Conservation (phyloP, 2,888 invertebrate genomes). For the Cerastoderma edule region DNA sequence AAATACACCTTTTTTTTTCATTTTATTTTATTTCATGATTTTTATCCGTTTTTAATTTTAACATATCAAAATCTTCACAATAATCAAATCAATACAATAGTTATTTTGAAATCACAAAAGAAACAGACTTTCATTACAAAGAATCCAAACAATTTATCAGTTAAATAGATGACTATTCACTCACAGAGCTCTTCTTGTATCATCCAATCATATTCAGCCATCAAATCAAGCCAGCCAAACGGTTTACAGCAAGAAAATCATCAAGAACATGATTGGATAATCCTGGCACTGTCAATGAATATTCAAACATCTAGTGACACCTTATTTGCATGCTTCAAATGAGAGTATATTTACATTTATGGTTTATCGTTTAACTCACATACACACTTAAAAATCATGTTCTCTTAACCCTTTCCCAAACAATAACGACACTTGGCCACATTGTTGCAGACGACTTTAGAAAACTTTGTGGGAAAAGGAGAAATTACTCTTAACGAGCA, state of each 20-base stretch:
- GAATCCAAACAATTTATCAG: background rate
- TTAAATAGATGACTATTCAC: conserved; percentile 15
- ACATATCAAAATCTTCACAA: too few species aligned
- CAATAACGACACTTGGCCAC: too few species aligned
- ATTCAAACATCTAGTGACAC: conserved; percentile 1
- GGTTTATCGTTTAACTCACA: too few species aligned
- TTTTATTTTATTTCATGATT: background rate
- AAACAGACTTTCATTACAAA: background rate
- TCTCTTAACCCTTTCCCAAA: too few species aligned
- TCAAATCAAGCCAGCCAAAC: conserved; percentile 61
- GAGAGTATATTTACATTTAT: background rate
- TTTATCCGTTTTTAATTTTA: too few species aligned
- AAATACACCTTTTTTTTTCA: background rate
- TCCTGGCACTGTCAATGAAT: conserved; percentile 24
- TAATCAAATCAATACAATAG: background rate
- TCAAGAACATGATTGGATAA: conserved; percentile 60
- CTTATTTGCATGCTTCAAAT: background rate
- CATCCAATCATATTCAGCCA: conserved; percentile 59
- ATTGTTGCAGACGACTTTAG: too few species aligned
- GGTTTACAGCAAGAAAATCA: conserved; percentile 63
- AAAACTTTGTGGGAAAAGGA: too few species aligned
- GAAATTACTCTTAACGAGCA: too few species aligned
- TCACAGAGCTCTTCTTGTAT: conserved; percentile 34
- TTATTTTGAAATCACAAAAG: conserved; percentile 1
- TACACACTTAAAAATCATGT: too few species aligned